Evolutionary conservation across 2,888 invertebrate genomes (phyloP), one percentile per base, ranked within the genome.

Genomic region (Leptinotarsa tumamoca): DNA sequence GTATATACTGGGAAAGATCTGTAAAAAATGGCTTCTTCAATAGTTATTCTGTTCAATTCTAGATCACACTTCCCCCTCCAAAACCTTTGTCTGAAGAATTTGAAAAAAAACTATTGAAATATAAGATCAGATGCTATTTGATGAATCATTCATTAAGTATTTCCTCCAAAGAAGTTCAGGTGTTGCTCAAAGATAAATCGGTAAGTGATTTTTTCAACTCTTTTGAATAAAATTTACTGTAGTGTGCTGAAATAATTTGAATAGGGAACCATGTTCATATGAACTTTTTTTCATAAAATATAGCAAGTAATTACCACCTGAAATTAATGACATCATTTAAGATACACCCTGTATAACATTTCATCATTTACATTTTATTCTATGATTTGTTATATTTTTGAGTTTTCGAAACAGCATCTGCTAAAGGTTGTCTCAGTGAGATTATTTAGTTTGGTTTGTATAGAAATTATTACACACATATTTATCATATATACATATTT

Each of bases 111-210:
- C 83, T 92, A 33, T 85, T 90, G 33, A 90, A 91, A 86, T 93
- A 91, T 84, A 92, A 92, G 86, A 89, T 91, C 2, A 88, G 91
- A 76, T 92, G 93, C 85, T 91, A 91, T 83, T 85, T 93, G 33
- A 89, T 91, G 88, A 90, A 90, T 75, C 91, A 91, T 78, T 88
- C 89, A 66, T 82, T 91, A 50, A 89, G 88, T 80, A 83, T 87
- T 27, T 90, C 89, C 21, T 89, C 87, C 80, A 88, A 88, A 76
- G 90, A 91, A 80, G 87, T 90, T 80, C 88, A 90, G 78, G 84
- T 86, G 18, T 82, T 91, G 17, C 86, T 89, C 15, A 84, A 88
- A 75, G 89, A 90, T 68, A 89, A 90, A 84, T 85, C 84, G 80
- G 90, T 91, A 84, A 86, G 79, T 77, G 14, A 33, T 2, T 15